A percentile compares a stretch with the other conserved stretches of the same genome.
Evolutionary conservation across 1,140 invertebrate genomes (phyloP).

Genomic region (Meloidogyne floridensis): DNA sequence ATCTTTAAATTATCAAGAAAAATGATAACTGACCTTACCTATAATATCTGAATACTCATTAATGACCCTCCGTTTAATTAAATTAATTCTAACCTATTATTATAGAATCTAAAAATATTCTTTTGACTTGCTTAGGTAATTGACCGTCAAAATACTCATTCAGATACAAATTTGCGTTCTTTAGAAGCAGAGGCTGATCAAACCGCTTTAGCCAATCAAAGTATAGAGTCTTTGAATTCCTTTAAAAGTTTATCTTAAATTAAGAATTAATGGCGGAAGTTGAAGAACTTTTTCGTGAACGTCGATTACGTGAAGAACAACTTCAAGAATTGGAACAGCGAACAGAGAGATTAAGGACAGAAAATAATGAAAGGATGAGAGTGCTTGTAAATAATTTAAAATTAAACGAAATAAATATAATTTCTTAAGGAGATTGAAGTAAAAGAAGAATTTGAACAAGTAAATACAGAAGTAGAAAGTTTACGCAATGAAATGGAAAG

Average conservation of each 20-base stretch:
- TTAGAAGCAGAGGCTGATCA: conserved; percentile 37
- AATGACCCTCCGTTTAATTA: too few relatives aligned
- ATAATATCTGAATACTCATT: too few relatives aligned
- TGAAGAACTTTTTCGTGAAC: conserved; percentile 43
- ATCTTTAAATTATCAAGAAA: too few relatives aligned
- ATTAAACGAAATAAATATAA: conserved; percentile 22
- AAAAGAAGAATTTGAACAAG: conserved; percentile 44
- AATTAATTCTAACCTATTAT: too few relatives aligned
- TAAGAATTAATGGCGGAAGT: conserved; percentile 36
- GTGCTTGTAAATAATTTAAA: conserved; percentile 20
- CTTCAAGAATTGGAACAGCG: conserved; percentile 30
- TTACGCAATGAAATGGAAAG: conserved; percentile 25
- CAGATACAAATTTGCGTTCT: conserved; percentile 28
- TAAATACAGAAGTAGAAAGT: conserved; percentile 33
- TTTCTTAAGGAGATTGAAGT: conserved; percentile 32
- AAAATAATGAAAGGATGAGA: conserved; percentile 37
- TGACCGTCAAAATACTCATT: conserved; percentile 45
- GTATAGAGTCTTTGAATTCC: neutral
- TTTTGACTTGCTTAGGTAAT: conserved; percentile 30
- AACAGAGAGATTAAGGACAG: conserved; percentile 18
- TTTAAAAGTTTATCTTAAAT: neutral
- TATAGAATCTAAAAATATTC: too few relatives aligned
- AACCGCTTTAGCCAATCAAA: conserved; percentile 27
- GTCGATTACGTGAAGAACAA: conserved; percentile 42
- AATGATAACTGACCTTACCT: too few relatives aligned